These are phyloP conservation scores for Drosophila fulvimacula DNA, from an alignment of 2,888 invertebrate genomes.

Conservation along the genomic window DNA sequence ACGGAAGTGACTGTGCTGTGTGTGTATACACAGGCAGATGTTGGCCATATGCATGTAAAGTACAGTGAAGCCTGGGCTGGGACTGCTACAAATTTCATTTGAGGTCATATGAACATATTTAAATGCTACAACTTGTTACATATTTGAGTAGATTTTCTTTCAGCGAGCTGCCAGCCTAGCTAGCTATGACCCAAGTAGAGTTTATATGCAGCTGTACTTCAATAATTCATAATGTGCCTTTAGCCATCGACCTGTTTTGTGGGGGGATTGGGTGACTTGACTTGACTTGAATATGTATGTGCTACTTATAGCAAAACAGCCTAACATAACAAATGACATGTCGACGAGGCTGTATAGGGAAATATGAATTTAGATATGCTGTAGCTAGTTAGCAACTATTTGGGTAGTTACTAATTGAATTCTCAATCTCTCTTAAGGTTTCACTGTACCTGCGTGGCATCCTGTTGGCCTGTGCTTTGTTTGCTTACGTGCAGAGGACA, in stretches of 20 bases:
- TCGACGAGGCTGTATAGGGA: not conserved
- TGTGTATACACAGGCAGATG: conserved; percentile 26
- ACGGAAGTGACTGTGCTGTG: conserved; percentile 57
- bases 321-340: not conserved
- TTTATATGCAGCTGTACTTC: not conserved
- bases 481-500: conserved; percentile 60
- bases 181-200: not conserved
- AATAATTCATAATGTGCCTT: conserved; percentile 16
- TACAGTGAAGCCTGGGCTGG: conserved; percentile 16
- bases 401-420: not conserved
- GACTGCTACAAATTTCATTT: not conserved
- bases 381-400: not conserved
- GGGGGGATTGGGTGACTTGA: not conserved
- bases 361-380: not conserved
- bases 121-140: not conserved
- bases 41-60: conserved; percentile 13
- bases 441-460: conserved; percentile 25
- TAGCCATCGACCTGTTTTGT: conserved; percentile 6
- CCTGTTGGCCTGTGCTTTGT: conserved; percentile 7
- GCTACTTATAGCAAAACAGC: not conserved
- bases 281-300: conserved; percentile 19
- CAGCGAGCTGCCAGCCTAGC: not conserved
- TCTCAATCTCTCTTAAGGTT: conserved; percentile 12
- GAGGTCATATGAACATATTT: conserved; percentile 10
- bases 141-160: not conserved